phyloP scores from a whole-genome alignment of 2,113 vertebrate species.

The Leptocoma aspasia region DNA sequence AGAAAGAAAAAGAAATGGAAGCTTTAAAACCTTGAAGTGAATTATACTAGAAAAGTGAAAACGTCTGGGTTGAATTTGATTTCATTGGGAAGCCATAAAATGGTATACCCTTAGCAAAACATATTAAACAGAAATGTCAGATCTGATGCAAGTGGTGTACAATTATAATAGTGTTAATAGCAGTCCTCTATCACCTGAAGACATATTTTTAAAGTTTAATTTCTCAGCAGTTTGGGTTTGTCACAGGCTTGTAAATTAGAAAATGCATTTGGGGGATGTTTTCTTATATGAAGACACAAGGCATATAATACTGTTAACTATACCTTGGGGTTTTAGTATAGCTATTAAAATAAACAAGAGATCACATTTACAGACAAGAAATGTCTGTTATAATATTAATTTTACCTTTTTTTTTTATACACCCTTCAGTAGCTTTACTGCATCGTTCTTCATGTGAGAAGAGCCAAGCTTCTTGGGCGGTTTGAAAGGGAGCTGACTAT shows the following conservation, averaged over 20 bases:
- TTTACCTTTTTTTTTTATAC: constrained; percentile 4
- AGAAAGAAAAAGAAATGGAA: constrained; percentile 79
- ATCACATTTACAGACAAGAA: constrained; percentile 67
- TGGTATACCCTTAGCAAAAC: constrained; percentile 65
- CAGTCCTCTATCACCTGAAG: constrained; percentile 70
- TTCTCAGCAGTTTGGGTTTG: constrained; percentile 73
- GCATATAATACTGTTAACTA: constrained; percentile 67
- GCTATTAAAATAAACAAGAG: constrained; percentile 71
- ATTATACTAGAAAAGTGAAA: constrained; percentile 85
- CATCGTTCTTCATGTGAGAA: constrained; percentile 5
- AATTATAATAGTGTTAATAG: constrained; percentile 77
- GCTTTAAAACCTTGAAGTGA: constrained; percentile 83
- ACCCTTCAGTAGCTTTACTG: constrained; percentile 26
- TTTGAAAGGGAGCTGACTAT: constrained; percentile 25
- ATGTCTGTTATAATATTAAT: constrained; percentile 61
- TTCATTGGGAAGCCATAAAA: constrained; percentile 73
- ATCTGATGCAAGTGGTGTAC: constrained; percentile 69
- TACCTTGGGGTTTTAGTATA: constrained; percentile 64
- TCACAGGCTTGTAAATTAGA: constrained; percentile 76
- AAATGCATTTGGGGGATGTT: constrained; percentile 71
- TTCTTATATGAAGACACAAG: constrained; percentile 63
- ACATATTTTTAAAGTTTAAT: constrained; percentile 75
- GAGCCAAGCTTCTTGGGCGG: background rate
- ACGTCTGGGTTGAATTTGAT: constrained; percentile 74
- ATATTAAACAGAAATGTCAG: constrained; percentile 73